phyloP scores from a whole-genome alignment of 2,113 vertebrate species.

The Dicrurus megarhynchus region DNA sequence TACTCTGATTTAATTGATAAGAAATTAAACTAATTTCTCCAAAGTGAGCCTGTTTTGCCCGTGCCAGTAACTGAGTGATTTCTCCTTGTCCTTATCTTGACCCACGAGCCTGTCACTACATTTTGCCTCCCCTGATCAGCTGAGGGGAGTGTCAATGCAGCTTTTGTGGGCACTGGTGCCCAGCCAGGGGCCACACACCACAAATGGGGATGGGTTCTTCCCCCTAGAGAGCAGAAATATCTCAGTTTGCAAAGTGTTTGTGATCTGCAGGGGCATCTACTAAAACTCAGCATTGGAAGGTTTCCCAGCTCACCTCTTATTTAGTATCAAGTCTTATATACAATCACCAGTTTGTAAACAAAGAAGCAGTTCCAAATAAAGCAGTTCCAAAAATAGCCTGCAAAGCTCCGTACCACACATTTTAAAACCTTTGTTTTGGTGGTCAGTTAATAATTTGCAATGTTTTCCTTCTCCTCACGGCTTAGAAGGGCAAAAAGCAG shows the following conservation, averaged over 20 bases:
- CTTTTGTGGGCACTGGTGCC: neutral
- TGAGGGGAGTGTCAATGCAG: neutral
- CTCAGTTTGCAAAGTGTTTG: neutral
- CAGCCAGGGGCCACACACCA: neutral
- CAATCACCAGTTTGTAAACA: neutral
- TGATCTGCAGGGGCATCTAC: neutral
- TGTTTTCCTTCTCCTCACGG: neutral
- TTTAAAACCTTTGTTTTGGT: neutral
- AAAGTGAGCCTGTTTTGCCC: neutral
- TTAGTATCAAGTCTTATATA: neutral
- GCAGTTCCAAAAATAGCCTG: neutral
- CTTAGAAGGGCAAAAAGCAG: neutral
- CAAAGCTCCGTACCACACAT: neutral
- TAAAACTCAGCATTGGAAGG: neutral
- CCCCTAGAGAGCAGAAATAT: rapidly evolving
- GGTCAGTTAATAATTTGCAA: neutral
- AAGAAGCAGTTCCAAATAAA: neutral
- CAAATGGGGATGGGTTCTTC: neutral
- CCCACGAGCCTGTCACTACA: rapidly evolving
- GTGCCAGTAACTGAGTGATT: neutral
- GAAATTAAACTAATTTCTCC: neutral
- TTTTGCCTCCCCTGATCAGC: neutral
- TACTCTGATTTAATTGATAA: neutral
- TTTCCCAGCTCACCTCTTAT: neutral
- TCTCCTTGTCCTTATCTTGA: neutral